Evolutionary conservation across 2,797 vertebrate species (phyloP).

Genomic region (Squalus acanthias): DNA sequence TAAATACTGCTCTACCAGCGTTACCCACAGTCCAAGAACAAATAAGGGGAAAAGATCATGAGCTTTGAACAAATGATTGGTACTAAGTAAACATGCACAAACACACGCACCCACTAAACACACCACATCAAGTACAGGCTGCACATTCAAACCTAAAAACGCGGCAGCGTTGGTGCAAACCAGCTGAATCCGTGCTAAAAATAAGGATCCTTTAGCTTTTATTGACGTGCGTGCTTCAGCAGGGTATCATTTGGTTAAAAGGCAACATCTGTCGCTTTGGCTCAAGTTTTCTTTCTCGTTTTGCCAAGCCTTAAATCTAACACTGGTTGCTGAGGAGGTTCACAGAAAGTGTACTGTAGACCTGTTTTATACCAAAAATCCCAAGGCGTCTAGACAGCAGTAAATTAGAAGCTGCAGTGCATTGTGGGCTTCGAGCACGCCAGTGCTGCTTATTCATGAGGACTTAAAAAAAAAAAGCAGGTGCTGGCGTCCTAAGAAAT

Average conservation of each 20-base stretch:
- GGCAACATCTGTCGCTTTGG: not conserved
- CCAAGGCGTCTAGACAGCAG: not conserved
- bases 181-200: not conserved
- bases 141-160: not conserved
- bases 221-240: not conserved
- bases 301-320: not conserved
- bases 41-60: not conserved
- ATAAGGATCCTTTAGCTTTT: not conserved
- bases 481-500: not conserved
- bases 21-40: not conserved
- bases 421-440: not conserved
- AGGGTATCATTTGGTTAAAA: not conserved
- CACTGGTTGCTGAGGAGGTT: not conserved
- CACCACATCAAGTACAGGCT: not conserved
- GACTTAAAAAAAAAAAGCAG: constrained; percentile 25
- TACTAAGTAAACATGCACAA: not conserved
- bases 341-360: not conserved
- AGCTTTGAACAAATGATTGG: not conserved
- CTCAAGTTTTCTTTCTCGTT: not conserved
- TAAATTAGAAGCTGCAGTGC: constrained; percentile 14
- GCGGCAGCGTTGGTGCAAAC: not conserved
- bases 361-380: not conserved
- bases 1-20: not conserved
- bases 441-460: not conserved
- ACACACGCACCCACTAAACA: not conserved